Evolutionary conservation across 2,113 vertebrate species (phyloP).

Genomic region (Pelobates fuscus): DNA sequence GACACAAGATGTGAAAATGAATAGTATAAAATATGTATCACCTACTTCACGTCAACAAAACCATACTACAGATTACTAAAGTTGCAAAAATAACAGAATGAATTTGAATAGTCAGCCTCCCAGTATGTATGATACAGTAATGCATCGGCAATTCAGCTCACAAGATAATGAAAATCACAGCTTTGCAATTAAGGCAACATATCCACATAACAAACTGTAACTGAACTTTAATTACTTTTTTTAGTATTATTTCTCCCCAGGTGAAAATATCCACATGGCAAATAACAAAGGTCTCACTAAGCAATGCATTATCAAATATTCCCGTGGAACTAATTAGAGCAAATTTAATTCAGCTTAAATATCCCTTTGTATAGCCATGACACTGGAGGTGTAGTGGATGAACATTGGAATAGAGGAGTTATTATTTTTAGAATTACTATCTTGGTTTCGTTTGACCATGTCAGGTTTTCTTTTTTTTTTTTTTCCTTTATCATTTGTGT

Average conservation of each 20-base stretch:
- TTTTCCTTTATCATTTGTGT: not conserved
- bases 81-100: not conserved
- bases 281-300: slow-evolving; percentile 46
- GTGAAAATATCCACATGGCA: slow-evolving; percentile 44
- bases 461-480: too few species aligned
- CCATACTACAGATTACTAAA: not conserved
- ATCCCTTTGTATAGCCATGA: not conserved
- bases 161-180: slow-evolving; percentile 35
- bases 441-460: too few species aligned
- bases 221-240: slow-evolving; percentile 35
- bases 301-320: slow-evolving; percentile 30
- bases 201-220: slow-evolving; percentile 41
- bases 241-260: slow-evolving; percentile 36
- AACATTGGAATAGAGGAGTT: too few species aligned
- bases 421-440: too few species aligned
- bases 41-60: too few species aligned
- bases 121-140: slow-evolving; percentile 25
- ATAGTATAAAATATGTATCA: too few species aligned
- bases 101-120: slow-evolving; percentile 12
- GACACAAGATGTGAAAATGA: too few species aligned
- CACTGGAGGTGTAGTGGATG: not conserved
- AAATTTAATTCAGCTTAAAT: slow-evolving; percentile 35
- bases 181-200: slow-evolving; percentile 42
- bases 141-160: slow-evolving; percentile 9
- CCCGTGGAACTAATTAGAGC: slow-evolving; percentile 39